Evolutionary conservation across 2,113 vertebrate genomes (phyloP).

Genomic region (Sakesphorus luctuosus): DNA sequence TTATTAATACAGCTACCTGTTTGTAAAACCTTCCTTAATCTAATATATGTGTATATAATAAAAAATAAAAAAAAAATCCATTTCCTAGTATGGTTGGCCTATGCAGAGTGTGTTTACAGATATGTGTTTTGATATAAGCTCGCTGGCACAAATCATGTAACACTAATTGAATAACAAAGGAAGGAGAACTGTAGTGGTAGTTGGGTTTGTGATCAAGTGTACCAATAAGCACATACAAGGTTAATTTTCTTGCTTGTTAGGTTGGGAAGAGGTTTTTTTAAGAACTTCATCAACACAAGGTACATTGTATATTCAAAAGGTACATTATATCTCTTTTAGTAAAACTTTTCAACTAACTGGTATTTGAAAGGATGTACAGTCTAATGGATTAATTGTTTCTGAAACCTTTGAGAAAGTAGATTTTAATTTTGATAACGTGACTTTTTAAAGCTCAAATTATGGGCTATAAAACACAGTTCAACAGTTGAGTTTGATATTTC

Average conservation of each 20-base stretch:
- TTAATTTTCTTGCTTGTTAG: background rate
- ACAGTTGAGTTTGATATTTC: background rate
- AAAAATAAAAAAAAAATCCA: background rate
- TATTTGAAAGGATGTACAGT: background rate
- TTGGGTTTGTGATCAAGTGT: background rate
- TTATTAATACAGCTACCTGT: background rate
- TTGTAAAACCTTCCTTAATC: background rate
- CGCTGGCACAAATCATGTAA: background rate
- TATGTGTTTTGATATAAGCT: background rate
- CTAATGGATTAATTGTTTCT: background rate
- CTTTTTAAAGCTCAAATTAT: background rate
- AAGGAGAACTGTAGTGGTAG: background rate
- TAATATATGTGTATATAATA: background rate
- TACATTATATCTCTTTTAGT: background rate
- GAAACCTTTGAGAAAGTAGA: background rate
- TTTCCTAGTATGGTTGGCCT: background rate
- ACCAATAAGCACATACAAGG: background rate
- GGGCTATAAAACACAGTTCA: background rate
- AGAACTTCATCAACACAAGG: background rate
- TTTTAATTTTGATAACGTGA: background rate
- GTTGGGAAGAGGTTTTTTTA: background rate
- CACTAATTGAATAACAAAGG: background rate
- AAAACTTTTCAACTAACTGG: background rate
- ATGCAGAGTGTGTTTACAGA: fast-evolving
- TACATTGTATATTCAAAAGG: background rate